Conservation (phyloP, 1,140 invertebrate genomes). For the Heliconius nattereri region DNA sequence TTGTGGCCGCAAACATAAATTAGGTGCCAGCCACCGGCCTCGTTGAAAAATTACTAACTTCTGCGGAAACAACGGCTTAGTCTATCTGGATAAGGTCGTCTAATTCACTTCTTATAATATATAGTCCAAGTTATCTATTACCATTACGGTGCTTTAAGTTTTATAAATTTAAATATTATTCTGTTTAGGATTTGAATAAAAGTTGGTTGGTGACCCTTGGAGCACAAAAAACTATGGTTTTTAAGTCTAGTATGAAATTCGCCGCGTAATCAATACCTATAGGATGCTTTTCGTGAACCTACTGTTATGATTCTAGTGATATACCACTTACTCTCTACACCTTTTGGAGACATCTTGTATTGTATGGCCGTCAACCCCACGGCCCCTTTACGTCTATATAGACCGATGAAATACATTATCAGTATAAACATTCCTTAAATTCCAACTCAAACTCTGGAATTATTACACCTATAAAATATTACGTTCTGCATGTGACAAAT, state of each 20-base stretch:
- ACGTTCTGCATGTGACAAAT: conserved; percentile 44
- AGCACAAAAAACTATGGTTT: too few species aligned
- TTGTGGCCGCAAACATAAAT: conserved; percentile 61
- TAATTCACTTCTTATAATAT: conserved; percentile 41
- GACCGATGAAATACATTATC: too few species aligned
- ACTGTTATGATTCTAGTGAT: too few species aligned
- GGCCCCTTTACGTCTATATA: too few species aligned
- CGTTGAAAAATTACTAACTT: conserved; percentile 68
- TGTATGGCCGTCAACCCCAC: too few species aligned
- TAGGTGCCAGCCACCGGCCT: conserved; percentile 53
- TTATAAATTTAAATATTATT: background rate
- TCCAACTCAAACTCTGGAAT: background rate
- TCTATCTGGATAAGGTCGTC: conserved; percentile 40
- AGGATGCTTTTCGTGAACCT: too few species aligned
- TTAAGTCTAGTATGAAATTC: too few species aligned
- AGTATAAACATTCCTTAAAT: too few species aligned
- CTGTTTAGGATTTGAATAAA: background rate
- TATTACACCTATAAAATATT: conserved; percentile 33
- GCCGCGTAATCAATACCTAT: too few species aligned
- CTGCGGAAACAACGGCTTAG: conserved; percentile 48
- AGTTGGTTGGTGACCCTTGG: background rate
- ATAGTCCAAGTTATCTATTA: conserved; percentile 14
- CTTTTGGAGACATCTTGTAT: too few species aligned
- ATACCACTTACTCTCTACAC: too few species aligned
- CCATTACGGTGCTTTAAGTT: background rate